Base-by-base conservation (phyloP, 2,797 vertebrate genomes). In the Sebastes wilsoni region DNA sequence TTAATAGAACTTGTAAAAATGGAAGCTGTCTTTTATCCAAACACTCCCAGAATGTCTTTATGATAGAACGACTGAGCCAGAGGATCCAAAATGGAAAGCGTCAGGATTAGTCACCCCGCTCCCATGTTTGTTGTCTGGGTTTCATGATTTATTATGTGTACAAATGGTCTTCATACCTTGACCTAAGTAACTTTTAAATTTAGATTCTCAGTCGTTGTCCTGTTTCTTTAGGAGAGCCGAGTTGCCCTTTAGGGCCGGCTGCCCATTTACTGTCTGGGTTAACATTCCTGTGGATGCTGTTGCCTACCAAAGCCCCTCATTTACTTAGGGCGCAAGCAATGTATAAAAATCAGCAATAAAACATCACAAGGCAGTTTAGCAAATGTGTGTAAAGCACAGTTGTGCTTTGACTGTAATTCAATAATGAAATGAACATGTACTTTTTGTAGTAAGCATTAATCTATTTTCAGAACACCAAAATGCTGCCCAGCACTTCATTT, bases 1-100 rank as follows among this genome's bases (percentile, higher is more conserved):
- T 94, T 93, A 91, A 89, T 89, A 93, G 87, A 90, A 93, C 92
- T 90, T 92, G 89, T 93, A 92, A 92, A 93, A 94, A 94, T 92
- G 87, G 87, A 89, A 85, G 80, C 73, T 83, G 87, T 79, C 81
- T 71, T 86, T 84, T 88, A 81, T 91, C 89, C 84, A 92, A 92
- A 91, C 90, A 88, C 79, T 73, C 77, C 75, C 74, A 89, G 76
- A 88, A 89, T 81, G 74, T 86, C 73, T 90, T 90, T 85, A 78
- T 89, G 84, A 87, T 84, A 83, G 67, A 83, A 87, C 89, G 66
- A 67, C 72, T 68, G 65, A 85, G 86, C 79, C 85, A 84, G 72
- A 77, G 79, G 74, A 77, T 80, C 80, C 83, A 71, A 88, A 90
- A 82, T 88, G 89, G 88, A 87, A 86, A 83, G 70, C 72, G 18